Conservation (phyloP, 2,113 vertebrate genomes). For the Rynchops niger region DNA sequence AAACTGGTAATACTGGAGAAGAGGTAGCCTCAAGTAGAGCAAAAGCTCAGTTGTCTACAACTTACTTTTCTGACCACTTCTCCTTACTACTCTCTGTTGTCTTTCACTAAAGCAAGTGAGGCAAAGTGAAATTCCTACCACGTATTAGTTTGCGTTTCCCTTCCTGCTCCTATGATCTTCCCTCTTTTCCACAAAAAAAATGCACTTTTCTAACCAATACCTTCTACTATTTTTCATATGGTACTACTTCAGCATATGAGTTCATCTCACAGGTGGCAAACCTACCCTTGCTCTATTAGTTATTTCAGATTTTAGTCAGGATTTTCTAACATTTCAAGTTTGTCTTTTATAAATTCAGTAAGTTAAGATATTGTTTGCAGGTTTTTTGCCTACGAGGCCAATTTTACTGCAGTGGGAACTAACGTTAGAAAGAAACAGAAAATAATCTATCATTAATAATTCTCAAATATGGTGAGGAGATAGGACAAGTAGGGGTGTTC, state of each 20-base stretch:
- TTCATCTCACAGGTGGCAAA: background rate
- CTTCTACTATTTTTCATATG: background rate
- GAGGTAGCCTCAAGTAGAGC: background rate
- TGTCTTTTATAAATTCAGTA: background rate
- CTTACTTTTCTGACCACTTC: background rate
- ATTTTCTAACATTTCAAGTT: background rate
- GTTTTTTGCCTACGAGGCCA: background rate
- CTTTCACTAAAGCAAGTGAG: background rate
- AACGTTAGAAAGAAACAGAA: background rate
- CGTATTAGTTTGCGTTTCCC: background rate
- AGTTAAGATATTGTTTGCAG: background rate
- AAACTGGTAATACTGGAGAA: background rate
- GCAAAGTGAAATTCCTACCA: background rate
- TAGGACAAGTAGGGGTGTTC: background rate
- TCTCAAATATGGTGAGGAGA: background rate
- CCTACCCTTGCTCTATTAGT: background rate
- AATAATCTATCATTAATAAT: background rate
- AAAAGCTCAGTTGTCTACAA: background rate
- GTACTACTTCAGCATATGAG: background rate
- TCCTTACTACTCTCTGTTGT: rapidly evolving
- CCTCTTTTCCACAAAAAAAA: background rate
- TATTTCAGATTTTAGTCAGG: background rate
- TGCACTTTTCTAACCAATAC: background rate
- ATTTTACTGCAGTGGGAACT: background rate
- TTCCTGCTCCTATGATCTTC: background rate